Conservation (phyloP, 2,888 invertebrate genomes). For the Hyles lineata region DNA sequence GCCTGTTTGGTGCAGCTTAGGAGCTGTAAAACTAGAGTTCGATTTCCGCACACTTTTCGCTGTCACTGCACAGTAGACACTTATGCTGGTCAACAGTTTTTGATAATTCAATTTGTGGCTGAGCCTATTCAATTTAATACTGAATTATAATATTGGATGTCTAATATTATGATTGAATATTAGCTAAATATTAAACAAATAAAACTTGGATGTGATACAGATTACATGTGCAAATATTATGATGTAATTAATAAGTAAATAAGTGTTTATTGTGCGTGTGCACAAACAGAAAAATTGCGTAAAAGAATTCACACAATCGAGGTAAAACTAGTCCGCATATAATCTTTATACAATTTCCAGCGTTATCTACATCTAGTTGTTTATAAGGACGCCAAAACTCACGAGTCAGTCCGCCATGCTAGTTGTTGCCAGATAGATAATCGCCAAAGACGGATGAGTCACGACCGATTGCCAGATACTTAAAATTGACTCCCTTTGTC, state of each 20-base stretch:
- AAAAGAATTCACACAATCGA: conserved; percentile 3
- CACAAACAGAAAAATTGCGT: too few relatives aligned
- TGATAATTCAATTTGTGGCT: too few relatives aligned
- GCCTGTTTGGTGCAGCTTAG: too few relatives aligned
- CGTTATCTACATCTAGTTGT: conserved; percentile 28
- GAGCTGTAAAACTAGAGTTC: not conserved
- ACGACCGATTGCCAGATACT: conserved; percentile 74
- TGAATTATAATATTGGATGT: too few relatives aligned
- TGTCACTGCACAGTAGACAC: not conserved
- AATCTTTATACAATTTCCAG: conserved; percentile 19
- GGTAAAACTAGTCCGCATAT: conserved; percentile 4
- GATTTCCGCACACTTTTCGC: not conserved
- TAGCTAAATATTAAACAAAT: too few relatives aligned
- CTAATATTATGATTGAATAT: too few relatives aligned
- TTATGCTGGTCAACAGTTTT: too few relatives aligned
- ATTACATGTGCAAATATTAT: too few relatives aligned
- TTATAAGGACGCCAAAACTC: conserved; percentile 44
- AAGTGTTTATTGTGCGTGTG: too few relatives aligned
- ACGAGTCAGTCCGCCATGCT: conserved; percentile 53
- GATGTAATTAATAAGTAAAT: too few relatives aligned
- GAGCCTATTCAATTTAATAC: too few relatives aligned
- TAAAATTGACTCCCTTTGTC: conserved; percentile 76
- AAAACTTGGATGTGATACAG: too few relatives aligned
- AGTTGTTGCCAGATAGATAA: conserved; percentile 70
- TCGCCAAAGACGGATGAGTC: conserved; percentile 72